These are phyloP conservation scores for Meda fulgida DNA, from an alignment of 2,797 vertebrate genomes.

Conservation along the genomic window DNA sequence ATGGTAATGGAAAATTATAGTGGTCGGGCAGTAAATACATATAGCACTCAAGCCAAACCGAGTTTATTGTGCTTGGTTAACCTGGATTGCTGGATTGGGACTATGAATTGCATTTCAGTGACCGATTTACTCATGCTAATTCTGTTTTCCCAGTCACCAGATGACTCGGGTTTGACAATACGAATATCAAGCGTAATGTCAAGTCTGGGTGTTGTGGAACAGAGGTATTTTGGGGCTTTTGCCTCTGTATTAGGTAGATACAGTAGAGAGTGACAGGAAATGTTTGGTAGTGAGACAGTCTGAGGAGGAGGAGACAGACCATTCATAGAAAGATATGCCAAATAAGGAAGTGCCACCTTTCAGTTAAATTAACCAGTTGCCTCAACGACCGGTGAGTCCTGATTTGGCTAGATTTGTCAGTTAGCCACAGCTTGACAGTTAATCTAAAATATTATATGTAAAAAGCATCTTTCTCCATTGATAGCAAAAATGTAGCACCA, in stretches of 20 bases:
- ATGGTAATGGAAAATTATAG: slow-evolving; percentile 20
- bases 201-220: background rate
- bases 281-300: background rate
- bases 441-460: background rate
- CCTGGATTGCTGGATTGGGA: background rate
- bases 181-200: background rate
- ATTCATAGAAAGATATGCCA: background rate
- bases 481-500: background rate
- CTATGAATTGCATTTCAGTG: background rate
- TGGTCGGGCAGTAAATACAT: background rate
- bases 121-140: background rate
- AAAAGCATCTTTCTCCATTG: background rate
- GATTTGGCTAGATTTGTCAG: background rate
- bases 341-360: background rate
- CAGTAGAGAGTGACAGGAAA: background rate
- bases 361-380: background rate
- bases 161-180: slow-evolving; percentile 12
- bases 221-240: background rate
- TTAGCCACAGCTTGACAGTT: background rate
- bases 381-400: no score
- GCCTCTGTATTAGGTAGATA: background rate
- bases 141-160: slow-evolving; percentile 12
- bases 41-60: background rate
- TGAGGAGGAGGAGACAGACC: background rate
- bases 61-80: slow-evolving; percentile 9